Evolutionary conservation across 2,797 vertebrate species (phyloP).

Genomic region (Leptodactylus fallax): DNA sequence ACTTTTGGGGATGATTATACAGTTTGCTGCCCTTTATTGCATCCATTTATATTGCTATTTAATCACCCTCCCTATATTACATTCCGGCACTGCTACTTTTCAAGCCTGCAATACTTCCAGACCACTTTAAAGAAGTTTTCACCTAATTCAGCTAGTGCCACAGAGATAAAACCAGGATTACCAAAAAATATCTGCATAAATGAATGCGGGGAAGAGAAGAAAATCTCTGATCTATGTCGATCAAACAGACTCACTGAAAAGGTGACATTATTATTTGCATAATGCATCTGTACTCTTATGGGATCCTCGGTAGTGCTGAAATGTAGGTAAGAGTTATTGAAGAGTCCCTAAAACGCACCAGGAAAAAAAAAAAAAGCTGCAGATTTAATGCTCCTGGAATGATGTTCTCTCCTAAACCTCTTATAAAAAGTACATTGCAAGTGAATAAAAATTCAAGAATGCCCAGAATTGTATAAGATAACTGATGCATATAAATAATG

Average conservation of each 20-base stretch:
- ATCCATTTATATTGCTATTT: no score
- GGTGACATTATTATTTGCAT: constrained; percentile 40
- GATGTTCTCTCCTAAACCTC: background rate
- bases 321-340: background rate
- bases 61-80: background rate
- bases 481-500: constrained; percentile 43
- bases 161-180: constrained; percentile 29
- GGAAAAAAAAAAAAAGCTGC: background rate
- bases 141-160: background rate
- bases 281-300: constrained; percentile 31
- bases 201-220: background rate
- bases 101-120: background rate
- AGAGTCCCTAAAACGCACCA: background rate
- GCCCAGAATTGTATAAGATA: constrained; percentile 30
- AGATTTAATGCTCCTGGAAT: background rate
- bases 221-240: constrained; percentile 41
- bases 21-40: no score
- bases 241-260: constrained; percentile 49
- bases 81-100: background rate
- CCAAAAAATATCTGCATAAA: constrained; percentile 23
- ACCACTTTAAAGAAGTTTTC: constrained; percentile 11
- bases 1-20: no score
- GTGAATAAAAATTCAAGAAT: constrained; percentile 19
- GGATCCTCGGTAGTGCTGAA: constrained; percentile 19
- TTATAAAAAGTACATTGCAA: background rate